phyloP scores from a whole-genome alignment of 2,797 vertebrate genomes.

The Oryzias sinensis region DNA sequence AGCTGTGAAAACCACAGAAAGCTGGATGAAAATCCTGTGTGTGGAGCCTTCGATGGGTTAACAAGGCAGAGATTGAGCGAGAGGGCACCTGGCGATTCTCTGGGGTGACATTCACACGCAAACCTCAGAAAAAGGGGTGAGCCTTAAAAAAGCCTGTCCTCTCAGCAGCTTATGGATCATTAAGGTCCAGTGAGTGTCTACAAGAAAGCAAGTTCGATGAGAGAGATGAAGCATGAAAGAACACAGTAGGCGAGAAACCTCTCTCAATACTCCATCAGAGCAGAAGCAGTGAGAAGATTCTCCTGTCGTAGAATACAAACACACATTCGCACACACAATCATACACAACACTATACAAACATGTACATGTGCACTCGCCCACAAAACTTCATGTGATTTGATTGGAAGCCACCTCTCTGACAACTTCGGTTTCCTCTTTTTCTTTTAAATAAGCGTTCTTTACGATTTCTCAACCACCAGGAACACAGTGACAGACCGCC shows the following conservation, averaged over 20 bases:
- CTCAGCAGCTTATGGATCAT: conserved; percentile 68
- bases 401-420: conserved; percentile 37
- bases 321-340: conserved; percentile 50
- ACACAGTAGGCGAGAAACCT: conserved; percentile 65
- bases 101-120: conserved; percentile 55
- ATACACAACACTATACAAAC: conserved; percentile 41
- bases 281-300: conserved; percentile 54
- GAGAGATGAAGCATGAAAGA: conserved; percentile 60
- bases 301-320: conserved; percentile 66
- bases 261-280: conserved; percentile 46
- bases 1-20: conserved; percentile 80
- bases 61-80: conserved; percentile 78
- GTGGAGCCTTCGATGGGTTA: conserved; percentile 73
- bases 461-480: conserved; percentile 60
- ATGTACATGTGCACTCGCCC: conserved; percentile 45
- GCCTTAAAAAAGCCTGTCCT: conserved; percentile 58
- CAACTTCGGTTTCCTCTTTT: conserved; percentile 41
- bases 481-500: conserved; percentile 80
- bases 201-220: conserved; percentile 65
- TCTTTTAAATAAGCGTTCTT: conserved; percentile 28
- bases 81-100: conserved; percentile 73
- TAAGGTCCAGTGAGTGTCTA: conserved; percentile 75
- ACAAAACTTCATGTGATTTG: conserved; percentile 46
- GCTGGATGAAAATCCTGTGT: conserved; percentile 73
- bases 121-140: conserved; percentile 57